phyloP scores from a whole-genome alignment of 2,888 invertebrate genomes.

The Ophion costatus region DNA sequence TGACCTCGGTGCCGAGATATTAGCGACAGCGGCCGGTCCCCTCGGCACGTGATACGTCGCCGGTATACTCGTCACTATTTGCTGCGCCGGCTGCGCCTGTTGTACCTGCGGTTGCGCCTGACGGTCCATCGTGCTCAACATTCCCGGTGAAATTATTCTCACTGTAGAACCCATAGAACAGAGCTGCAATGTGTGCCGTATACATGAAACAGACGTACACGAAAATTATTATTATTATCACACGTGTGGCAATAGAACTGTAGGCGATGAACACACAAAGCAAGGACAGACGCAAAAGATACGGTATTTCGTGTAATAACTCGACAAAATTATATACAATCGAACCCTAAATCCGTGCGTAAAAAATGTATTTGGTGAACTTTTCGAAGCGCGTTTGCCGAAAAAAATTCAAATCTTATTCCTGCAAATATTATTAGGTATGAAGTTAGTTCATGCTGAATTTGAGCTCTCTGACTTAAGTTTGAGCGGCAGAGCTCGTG shows the following conservation, averaged over 20 bases:
- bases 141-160: constrained; percentile 80
- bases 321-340: too few relatives aligned
- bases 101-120: constrained; percentile 74
- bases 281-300: too few relatives aligned
- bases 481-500: too few relatives aligned
- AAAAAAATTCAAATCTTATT: too few relatives aligned
- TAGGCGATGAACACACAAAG: too few relatives aligned
- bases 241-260: background rate
- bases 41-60: constrained; percentile 84
- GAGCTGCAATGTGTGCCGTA: constrained; percentile 72
- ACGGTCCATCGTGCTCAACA: constrained; percentile 79
- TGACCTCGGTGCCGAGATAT: constrained; percentile 88
- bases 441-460: too few relatives aligned
- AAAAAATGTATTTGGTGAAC: too few relatives aligned
- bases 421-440: too few relatives aligned
- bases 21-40: constrained; percentile 91
- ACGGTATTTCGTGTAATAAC: too few relatives aligned
- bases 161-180: constrained; percentile 81
- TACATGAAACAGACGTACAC: constrained; percentile 50
- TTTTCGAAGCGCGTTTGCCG: too few relatives aligned
- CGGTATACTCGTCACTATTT: constrained; percentile 81
- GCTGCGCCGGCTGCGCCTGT: constrained; percentile 74
- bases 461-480: too few relatives aligned
- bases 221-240: constrained; percentile 43
- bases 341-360: too few relatives aligned